phyloP scores from a whole-genome alignment of 2,113 vertebrate genomes.

The Gallinago undulata region DNA sequence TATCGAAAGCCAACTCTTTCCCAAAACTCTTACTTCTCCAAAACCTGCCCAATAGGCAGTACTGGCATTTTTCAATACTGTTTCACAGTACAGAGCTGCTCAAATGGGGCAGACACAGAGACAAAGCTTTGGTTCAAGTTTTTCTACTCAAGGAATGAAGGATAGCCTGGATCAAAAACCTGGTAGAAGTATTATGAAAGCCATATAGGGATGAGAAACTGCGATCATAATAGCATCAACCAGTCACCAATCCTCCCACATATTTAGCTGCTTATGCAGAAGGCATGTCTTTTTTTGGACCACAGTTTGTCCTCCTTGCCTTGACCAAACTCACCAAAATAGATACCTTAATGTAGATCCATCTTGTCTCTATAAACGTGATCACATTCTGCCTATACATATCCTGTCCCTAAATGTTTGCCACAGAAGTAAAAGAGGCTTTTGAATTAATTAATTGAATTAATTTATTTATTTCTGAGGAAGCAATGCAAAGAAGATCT shows the following conservation, averaged over 20 bases:
- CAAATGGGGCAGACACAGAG: neutral
- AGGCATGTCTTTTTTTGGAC: neutral
- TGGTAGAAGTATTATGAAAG: neutral
- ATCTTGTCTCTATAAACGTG: neutral
- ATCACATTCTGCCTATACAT: neutral
- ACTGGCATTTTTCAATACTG: neutral
- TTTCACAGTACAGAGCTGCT: neutral
- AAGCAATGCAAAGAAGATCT: neutral
- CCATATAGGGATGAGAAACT: neutral
- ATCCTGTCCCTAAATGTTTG: neutral
- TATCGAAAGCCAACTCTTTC: neutral
- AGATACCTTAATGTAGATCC: neutral
- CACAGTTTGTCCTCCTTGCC: neutral
- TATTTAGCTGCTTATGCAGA: neutral
- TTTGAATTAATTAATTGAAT: neutral
- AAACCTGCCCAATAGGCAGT: neutral
- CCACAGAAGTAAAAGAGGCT: neutral
- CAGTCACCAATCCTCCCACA: neutral
- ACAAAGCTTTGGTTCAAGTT: neutral
- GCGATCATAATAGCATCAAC: neutral
- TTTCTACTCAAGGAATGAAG: neutral
- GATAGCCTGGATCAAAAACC: neutral
- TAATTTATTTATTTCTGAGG: neutral
- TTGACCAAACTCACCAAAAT: neutral
- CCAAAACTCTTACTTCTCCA: neutral